phyloP scores from a whole-genome alignment of 2,888 invertebrate species.

The Pandemis cinnamomeana region DNA sequence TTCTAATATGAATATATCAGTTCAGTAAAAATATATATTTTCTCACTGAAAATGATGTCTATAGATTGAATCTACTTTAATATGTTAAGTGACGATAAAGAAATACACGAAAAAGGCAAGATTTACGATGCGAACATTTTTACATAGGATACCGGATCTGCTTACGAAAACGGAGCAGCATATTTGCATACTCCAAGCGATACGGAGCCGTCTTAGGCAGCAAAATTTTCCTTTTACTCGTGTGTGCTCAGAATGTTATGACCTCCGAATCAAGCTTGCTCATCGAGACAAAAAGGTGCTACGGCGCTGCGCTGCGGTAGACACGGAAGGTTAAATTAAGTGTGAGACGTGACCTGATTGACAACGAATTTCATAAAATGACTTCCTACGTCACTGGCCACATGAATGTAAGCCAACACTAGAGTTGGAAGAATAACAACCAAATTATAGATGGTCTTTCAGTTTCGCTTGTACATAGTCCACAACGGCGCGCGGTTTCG shows the following conservation, averaged over 20 bases:
- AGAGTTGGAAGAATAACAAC: background rate
- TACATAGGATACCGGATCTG: constrained; percentile 56
- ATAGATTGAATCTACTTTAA: constrained; percentile 36
- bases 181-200: constrained; percentile 66
- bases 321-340: constrained; percentile 48
- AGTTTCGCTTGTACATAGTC: constrained; percentile 10
- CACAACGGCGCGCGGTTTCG: constrained; percentile 26
- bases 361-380: constrained; percentile 41
- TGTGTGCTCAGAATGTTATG: constrained; percentile 54
- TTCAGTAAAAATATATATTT: background rate
- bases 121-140: constrained; percentile 61
- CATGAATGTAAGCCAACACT: background rate
- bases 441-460: background rate
- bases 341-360: constrained; percentile 50
- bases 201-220: constrained; percentile 51
- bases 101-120: constrained; percentile 50
- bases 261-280: constrained; percentile 49
- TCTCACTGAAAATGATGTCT: constrained; percentile 2
- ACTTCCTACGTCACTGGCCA: background rate
- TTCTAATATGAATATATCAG: background rate
- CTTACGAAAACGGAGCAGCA: constrained; percentile 58
- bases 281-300: constrained; percentile 50
- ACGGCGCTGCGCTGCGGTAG: constrained; percentile 45
- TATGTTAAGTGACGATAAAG: constrained; percentile 41
- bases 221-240: constrained; percentile 57